A percentile compares a stretch with the other conserved stretches of the same genome.
Conservation (phyloP, 2,113 vertebrate species). For the Orycteropus afer region DNA sequence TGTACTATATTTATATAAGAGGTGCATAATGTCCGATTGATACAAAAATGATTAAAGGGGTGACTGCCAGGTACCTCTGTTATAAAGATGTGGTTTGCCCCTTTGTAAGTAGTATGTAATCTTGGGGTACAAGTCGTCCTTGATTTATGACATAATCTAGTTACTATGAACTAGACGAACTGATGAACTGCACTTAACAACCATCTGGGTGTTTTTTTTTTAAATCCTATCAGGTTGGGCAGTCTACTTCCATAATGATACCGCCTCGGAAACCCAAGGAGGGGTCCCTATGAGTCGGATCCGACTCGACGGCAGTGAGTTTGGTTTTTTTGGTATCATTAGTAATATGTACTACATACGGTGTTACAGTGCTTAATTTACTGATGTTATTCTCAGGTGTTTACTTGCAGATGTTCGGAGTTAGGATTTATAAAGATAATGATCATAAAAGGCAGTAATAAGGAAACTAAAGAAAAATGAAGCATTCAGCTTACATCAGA, state of each 20-base stretch:
- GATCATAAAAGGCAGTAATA: background rate
- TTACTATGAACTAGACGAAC: no score
- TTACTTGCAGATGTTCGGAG: background rate
- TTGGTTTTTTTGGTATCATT: no score
- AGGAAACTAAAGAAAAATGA: background rate
- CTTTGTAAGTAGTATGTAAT: background rate
- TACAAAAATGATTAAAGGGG: constrained; percentile 16
- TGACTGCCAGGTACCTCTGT: background rate
- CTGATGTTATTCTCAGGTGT: background rate
- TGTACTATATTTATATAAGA: background rate
- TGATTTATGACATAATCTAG: no score
- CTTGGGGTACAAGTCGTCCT: background rate
- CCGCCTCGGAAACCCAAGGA: no score
- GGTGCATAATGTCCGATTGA: background rate
- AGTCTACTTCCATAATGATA: no score
- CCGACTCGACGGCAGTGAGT: no score
- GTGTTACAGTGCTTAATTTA: background rate
- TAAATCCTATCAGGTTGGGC: no score
- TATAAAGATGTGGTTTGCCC: background rate
- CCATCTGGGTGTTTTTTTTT: no score
- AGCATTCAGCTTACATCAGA: background rate
- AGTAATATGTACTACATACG: background rate
- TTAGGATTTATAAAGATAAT: background rate
- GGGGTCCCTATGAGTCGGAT: no score
- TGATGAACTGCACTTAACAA: no score